phyloP scores from a whole-genome alignment of 2,113 vertebrate species.

The Ceuthmochares aereus region DNA sequence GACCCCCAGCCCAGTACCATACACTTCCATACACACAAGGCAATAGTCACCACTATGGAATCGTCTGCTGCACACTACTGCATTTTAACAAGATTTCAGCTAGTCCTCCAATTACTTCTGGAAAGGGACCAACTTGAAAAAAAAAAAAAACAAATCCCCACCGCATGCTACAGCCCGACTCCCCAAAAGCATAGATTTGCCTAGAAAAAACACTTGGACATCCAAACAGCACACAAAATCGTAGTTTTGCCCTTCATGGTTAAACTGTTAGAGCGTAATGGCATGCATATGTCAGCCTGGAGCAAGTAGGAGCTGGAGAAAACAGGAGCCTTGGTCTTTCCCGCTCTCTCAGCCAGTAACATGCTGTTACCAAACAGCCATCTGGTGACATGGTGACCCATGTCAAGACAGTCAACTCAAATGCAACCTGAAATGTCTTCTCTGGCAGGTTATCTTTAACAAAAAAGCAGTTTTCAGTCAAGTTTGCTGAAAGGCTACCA shows the following conservation, averaged over 20 bases:
- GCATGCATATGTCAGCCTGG: not conserved
- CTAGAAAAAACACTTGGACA: not conserved
- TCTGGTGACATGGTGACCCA: not conserved
- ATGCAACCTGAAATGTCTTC: not conserved
- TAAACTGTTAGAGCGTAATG: not conserved
- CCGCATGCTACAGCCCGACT: not conserved
- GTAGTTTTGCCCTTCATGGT: not conserved
- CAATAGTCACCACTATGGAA: fast-evolving
- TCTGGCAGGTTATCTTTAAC: not conserved
- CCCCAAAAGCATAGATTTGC: not conserved
- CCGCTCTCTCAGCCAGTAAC: not conserved
- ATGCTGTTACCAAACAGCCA: not conserved
- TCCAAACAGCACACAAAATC: not conserved
- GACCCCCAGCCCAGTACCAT: not conserved
- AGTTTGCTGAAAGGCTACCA: not conserved
- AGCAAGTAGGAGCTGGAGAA: not conserved
- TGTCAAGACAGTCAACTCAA: not conserved
- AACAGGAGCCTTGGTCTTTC: not conserved
- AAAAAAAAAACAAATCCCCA: not conserved
- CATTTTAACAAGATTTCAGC: not conserved
- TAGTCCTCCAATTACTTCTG: not conserved
- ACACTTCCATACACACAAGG: fast-evolving
- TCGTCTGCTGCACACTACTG: not conserved
- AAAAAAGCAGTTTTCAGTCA: not conserved
- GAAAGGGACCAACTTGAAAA: not conserved